phyloP scores from a whole-genome alignment of 2,113 vertebrate genomes.

The Brachyhypopomus gauderio region DNA sequence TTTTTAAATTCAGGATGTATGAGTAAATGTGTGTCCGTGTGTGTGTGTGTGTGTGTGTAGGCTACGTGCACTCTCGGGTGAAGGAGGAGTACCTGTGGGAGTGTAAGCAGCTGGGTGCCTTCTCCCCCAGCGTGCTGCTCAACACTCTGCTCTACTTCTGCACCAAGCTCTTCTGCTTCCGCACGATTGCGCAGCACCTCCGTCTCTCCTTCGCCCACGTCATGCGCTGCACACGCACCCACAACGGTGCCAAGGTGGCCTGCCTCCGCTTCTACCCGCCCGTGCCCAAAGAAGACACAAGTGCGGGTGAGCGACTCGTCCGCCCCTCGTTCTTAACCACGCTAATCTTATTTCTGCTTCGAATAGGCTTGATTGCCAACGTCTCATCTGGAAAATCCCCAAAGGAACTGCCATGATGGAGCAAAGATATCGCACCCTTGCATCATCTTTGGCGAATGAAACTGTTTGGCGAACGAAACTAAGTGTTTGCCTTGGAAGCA shows the following conservation, averaged over 20 bases:
- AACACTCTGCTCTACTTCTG: constrained; percentile 98
- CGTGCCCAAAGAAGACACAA: constrained; percentile 67
- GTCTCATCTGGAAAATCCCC: no score
- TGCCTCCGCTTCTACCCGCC: constrained; percentile 94
- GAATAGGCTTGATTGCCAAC: no score
- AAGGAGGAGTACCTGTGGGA: constrained; percentile 97
- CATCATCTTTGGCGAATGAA: no score
- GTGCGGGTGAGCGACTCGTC: constrained; percentile 37
- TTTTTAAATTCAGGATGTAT: no score
- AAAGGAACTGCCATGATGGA: no score
- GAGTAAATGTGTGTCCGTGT: neutral
- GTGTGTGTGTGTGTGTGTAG: constrained; percentile 60
- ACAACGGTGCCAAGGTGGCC: constrained; percentile 85
- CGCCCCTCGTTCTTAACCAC: no score
- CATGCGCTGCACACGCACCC: constrained; percentile 87
- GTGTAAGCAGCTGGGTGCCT: constrained; percentile 95
- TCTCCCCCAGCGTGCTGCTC: constrained; percentile 94
- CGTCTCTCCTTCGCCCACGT: constrained; percentile 94
- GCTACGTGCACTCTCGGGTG: constrained; percentile 91
- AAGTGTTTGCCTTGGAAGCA: no score
- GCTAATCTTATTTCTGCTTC: no score
- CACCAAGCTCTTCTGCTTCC: constrained; percentile 94
- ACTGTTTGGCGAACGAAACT: no score
- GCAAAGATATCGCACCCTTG: no score
- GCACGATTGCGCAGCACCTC: constrained; percentile 87